Conservation (phyloP, 2,888 invertebrate species). For the Phortica okadai region DNA sequence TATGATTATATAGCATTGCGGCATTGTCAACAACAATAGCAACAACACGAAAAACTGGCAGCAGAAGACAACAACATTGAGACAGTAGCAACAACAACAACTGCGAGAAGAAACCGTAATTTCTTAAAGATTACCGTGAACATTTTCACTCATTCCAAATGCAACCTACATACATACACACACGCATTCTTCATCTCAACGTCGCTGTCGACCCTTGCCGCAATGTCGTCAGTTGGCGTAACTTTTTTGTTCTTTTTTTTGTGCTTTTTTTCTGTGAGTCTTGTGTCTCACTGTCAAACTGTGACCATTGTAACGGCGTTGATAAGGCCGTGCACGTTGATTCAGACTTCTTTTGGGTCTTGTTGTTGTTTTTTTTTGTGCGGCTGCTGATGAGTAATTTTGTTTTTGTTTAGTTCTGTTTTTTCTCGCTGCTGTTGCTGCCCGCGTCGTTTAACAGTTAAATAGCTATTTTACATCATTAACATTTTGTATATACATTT, state of each 20-base stretch:
- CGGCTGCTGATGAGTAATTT: not conserved
- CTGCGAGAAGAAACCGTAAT: slow-evolving; percentile 55
- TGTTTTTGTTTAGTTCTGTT: slow-evolving; percentile 23
- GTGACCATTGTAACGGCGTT: slow-evolving; percentile 64
- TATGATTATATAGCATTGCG: slow-evolving; percentile 18
- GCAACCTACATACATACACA: slow-evolving; percentile 64
- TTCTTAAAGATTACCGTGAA: slow-evolving; percentile 61
- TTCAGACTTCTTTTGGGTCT: slow-evolving; percentile 34
- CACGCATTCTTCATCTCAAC: not conserved
- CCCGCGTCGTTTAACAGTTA: slow-evolving; percentile 62
- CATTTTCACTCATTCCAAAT: slow-evolving; percentile 63
- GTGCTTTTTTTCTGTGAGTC: slow-evolving; percentile 1
- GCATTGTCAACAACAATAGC: not conserved
- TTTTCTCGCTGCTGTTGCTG: slow-evolving; percentile 51
- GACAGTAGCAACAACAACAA: slow-evolving; percentile 43
- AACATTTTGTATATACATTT: slow-evolving; percentile 55
- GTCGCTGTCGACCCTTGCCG: not conserved
- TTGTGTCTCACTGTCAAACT: slow-evolving; percentile 42
- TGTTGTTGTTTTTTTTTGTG: slow-evolving; percentile 20
- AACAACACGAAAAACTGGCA: not conserved
- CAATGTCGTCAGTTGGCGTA: not conserved
- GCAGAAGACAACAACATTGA: not conserved
- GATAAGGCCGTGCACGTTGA: slow-evolving; percentile 51
- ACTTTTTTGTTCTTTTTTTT: not conserved
- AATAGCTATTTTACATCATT: slow-evolving; percentile 68